Evolutionary conservation across 2,888 invertebrate species (phyloP).

Genomic region (Megalurothrips usitatus): DNA sequence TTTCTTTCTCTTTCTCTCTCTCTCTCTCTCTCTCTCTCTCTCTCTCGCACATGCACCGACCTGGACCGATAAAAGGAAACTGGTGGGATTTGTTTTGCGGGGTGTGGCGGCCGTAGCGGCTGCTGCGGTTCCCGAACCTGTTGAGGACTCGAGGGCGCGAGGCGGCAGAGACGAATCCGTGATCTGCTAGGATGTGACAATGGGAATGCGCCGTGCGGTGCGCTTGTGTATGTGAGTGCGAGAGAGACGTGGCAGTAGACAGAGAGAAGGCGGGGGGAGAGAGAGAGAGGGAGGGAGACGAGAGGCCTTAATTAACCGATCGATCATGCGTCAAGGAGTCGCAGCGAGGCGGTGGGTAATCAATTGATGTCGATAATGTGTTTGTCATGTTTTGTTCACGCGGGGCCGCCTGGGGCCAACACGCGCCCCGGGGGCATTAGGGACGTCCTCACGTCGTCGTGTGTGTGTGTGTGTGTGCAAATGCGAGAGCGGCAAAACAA

Average conservation of each 20-base stretch:
- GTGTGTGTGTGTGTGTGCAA: neutral
- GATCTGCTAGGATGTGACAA: neutral
- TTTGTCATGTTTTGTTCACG: neutral
- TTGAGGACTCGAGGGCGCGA: no score
- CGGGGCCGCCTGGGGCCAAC: no score
- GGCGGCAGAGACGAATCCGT: no score
- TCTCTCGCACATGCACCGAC: no score
- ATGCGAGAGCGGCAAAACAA: neutral
- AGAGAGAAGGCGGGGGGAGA: neutral
- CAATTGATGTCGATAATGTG: slow-evolving; percentile 1
- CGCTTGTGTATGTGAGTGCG: neutral
- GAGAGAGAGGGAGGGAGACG: neutral
- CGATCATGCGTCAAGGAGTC: slow-evolving; percentile 1
- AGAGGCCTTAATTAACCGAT: neutral
- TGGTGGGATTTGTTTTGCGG: no score
- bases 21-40: no score
- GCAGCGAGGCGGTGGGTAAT: neutral
- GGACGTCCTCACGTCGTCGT: neutral
- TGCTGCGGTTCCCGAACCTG: no score
- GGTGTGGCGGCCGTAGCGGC: no score
- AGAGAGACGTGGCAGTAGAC: neutral
- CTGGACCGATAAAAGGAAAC: no score
- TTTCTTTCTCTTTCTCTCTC: no score
- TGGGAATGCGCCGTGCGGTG: neutral
- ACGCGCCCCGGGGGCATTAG: neutral